Evolutionary conservation across 2,113 vertebrate genomes (phyloP).

Genomic region (Tor tambroides): DNA sequence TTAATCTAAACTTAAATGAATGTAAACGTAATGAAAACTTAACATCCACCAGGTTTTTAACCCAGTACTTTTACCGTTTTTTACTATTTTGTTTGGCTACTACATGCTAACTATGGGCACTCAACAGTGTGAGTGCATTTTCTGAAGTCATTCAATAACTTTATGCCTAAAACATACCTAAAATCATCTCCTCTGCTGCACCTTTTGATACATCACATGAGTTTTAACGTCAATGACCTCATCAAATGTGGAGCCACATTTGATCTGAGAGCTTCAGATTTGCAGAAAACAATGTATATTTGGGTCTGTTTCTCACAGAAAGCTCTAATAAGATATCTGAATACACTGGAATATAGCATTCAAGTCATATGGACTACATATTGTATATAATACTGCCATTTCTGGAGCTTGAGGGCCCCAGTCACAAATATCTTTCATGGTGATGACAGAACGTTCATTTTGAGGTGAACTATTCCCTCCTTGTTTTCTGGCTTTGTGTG

Average conservation of each 20-base stretch:
- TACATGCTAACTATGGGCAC: no score
- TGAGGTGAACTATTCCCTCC: slow-evolving; percentile 6
- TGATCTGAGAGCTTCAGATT: not conserved
- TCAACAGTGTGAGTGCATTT: no score
- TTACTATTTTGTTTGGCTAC: no score
- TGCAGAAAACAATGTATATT: not conserved
- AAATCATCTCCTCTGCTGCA: no score
- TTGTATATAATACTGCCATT: not conserved
- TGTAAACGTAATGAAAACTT: no score
- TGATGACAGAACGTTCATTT: not conserved
- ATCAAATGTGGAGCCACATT: not conserved
- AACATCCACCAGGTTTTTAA: no score
- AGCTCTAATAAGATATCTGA: not conserved
- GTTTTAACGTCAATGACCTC: not conserved
- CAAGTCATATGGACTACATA: not conserved
- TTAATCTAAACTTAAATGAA: no score
- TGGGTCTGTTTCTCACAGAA: not conserved
- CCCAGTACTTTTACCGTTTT: no score
- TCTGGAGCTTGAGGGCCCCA: not conserved
- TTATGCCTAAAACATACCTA: no score
- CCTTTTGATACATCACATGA: not conserved
- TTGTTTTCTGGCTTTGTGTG: slow-evolving; percentile 45
- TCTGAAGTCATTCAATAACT: no score
- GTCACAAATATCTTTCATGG: not conserved
- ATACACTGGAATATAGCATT: not conserved